Percentiles rank a stretch among this genome's conserved stretches.
Conservation (phyloP, 1,140 invertebrate genomes). For the Drosophila saltans region DNA sequence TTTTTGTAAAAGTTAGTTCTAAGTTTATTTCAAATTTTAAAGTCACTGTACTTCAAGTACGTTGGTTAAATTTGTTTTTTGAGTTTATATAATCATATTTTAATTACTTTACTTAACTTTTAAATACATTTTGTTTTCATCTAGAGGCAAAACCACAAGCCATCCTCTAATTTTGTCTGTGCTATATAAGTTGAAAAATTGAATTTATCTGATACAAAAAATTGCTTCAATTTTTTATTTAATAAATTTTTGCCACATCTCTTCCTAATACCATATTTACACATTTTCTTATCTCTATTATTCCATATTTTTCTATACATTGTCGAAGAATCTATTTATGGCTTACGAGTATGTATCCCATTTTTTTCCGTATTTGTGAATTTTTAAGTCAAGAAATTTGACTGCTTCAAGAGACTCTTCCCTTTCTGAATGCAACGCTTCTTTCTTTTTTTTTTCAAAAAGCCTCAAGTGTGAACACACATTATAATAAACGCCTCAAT, state of each 20-base stretch:
- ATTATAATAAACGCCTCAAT: slow-evolving; percentile 83
- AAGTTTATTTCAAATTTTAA: too few relatives aligned
- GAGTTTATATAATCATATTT: too few relatives aligned
- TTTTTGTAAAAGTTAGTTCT: too few relatives aligned
- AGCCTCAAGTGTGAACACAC: slow-evolving; percentile 82
- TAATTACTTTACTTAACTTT: too few relatives aligned
- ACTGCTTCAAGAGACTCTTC: background rate
- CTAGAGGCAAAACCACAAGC: too few relatives aligned
- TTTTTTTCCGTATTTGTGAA: background rate
- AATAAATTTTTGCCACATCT: background rate
- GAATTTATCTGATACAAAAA: too few relatives aligned
- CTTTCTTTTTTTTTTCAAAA: slow-evolving; percentile 26
- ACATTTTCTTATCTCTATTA: slow-evolving; percentile 3
- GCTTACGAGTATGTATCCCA: background rate
- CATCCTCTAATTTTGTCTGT: too few relatives aligned
- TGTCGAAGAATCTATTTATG: slow-evolving; percentile 10
- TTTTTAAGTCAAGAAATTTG: slow-evolving; percentile 15
- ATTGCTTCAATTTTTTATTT: background rate
- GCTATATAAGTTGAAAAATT: too few relatives aligned
- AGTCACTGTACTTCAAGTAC: too few relatives aligned
- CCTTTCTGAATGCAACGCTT: slow-evolving; percentile 41
- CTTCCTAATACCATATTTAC: background rate
- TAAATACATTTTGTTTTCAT: too few relatives aligned
- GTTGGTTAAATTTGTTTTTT: too few relatives aligned
- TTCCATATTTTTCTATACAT: slow-evolving; percentile 2